These are phyloP conservation scores for Denticeps clupeoides DNA, from an alignment of 2,797 vertebrate species.

Conservation along the genomic window DNA sequence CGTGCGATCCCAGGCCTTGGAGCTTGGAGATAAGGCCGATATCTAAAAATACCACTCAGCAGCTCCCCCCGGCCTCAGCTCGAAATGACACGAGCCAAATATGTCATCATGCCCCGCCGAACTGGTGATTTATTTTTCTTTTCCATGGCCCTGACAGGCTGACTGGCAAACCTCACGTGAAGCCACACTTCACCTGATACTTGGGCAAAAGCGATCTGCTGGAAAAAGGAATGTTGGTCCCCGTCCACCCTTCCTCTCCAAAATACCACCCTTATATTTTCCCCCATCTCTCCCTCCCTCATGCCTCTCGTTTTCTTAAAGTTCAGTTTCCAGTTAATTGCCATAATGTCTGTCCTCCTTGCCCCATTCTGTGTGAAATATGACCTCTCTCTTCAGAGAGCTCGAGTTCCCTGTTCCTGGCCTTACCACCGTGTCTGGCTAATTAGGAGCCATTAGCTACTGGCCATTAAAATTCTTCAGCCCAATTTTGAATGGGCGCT, in stretches of 20 bases:
- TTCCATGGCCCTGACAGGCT: no score
- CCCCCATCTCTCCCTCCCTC: slow-evolving; percentile 30
- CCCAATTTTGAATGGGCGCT: slow-evolving; percentile 28
- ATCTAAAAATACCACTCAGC: slow-evolving; percentile 56
- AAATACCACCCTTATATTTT: slow-evolving; percentile 10
- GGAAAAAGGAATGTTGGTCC: slow-evolving; percentile 21
- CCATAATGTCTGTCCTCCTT: slow-evolving; percentile 23
- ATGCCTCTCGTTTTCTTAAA: slow-evolving; percentile 10
- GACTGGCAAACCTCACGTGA: no score
- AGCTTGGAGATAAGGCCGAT: slow-evolving; percentile 47
- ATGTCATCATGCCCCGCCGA: no score
- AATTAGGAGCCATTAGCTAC: slow-evolving; percentile 33
- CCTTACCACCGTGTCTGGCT: slow-evolving; percentile 22
- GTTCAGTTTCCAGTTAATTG: slow-evolving; percentile 33
- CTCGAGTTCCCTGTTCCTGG: slow-evolving; percentile 17
- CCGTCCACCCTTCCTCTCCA: slow-evolving; percentile 41
- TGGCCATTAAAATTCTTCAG: slow-evolving; percentile 36
- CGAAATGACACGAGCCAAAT: slow-evolving; percentile 14
- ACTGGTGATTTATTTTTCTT: no score
- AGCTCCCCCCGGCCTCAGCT: slow-evolving; percentile 7
- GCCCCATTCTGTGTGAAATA: slow-evolving; percentile 25
- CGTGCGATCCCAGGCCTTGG: slow-evolving; percentile 30
- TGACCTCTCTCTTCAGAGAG: slow-evolving; percentile 15
- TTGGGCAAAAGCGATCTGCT: slow-evolving; percentile 18
- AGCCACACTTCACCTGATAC: no score